Evolutionary conservation across 2,888 invertebrate genomes (phyloP).

Genomic region (Tholera decimalis): DNA sequence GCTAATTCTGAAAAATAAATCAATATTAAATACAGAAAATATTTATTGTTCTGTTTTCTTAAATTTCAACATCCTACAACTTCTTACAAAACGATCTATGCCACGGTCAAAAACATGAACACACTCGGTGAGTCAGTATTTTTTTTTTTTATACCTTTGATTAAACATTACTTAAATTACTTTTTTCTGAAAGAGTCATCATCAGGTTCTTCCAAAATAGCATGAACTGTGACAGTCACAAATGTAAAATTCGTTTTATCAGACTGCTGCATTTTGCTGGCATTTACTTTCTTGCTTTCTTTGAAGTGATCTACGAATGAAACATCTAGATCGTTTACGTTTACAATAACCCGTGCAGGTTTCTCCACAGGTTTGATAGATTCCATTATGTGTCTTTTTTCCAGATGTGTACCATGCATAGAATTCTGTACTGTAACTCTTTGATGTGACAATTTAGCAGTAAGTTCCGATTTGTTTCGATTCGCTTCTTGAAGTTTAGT

Average conservation of each 20-base stretch:
- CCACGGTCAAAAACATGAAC: too few species aligned
- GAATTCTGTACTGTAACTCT: neutral
- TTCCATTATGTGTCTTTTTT: neutral
- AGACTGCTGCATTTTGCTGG: neutral
- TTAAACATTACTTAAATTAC: neutral
- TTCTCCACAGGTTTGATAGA: neutral
- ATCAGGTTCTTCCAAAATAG: constrained; percentile 16
- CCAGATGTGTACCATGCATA: neutral
- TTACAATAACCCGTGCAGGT: neutral
- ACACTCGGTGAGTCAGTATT: neutral
- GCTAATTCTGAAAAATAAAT: neutral
- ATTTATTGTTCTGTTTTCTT: constrained; percentile 9
- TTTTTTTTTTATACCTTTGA: neutral
- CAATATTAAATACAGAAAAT: neutral
- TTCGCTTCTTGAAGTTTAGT: neutral
- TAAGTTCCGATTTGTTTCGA: neutral
- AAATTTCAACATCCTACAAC: constrained; percentile 24
- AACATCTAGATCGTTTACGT: constrained; percentile 31
- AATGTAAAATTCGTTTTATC: neutral
- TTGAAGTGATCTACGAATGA: constrained; percentile 24
- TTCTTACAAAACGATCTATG: constrained; percentile 11
- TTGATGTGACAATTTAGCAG: neutral
- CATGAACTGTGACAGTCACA: constrained; percentile 24
- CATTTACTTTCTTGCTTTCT: neutral
- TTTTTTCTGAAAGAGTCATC: neutral